Base-by-base conservation (phyloP, 2,113 vertebrate genomes). In the Eidolon helvum region DNA sequence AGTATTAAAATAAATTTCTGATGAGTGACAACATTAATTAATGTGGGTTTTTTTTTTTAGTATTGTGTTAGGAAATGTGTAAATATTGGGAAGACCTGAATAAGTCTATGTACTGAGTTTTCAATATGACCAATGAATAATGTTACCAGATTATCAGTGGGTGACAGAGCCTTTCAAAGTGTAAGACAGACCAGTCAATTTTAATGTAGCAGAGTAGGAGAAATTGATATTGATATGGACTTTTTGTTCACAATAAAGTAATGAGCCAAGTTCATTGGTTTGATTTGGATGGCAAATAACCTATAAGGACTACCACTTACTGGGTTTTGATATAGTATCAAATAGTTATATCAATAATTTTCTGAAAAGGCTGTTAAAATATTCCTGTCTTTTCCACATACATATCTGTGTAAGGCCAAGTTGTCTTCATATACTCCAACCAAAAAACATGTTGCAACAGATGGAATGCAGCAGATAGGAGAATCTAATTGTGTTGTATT, bases 401-500 rank as follows among this genome's bases (percentile, higher is more conserved):
- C 3, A 1, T 84, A 45, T 66, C 75, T 74, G 30, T 63, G 19
- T 14, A 72, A 90, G 50, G 24, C 45, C 74, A 94, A 72, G 33
- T 92, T 96, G 90, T 92, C 61, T 89, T 74, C 71, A 59, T 78
- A 24, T 79, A 90, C 40, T 50, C 90, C 69, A 90, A 79, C 63
- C 40, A 92, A 87, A 95, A 83, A 87, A n/a, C 69, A 82, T 66
- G 63, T 85, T 75, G 43, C 45, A 88, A 80, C 87, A 94, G 83
- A 80, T 89, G 86, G 85, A 82, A 83, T 89, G 45, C 35, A 72
- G 57, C 38, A 90, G 74, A 90, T 72, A 26, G 19, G 61, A 92
- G 74, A 71, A 66, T 53, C 55, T 72, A 75, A 80, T 72, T 95
- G 61, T 66, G 38, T 90, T 87, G 21, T 53, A 19, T 68, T 85